A percentile compares a stretch with the other conserved stretches of the same genome.
phyloP scores from a whole-genome alignment of 2,888 invertebrate genomes.

The Pocota personata region DNA sequence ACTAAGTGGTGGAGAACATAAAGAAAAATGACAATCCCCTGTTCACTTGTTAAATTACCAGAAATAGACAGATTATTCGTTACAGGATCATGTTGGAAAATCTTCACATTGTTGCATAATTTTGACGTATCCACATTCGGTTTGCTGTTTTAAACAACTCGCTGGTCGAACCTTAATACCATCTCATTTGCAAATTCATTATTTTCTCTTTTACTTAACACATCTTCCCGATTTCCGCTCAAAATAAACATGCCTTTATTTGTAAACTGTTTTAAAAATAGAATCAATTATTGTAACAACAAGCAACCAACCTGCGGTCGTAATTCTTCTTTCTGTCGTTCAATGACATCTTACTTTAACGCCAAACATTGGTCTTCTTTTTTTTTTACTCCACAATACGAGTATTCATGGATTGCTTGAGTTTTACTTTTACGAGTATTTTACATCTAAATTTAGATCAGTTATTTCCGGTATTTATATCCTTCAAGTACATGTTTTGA shows the following conservation, averaged over 20 bases:
- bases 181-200: background rate
- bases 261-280: constrained; percentile 5
- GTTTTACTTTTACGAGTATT: background rate
- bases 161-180: background rate
- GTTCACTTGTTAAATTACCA: too few relatives aligned
- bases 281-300: background rate
- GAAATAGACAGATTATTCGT: too few relatives aligned
- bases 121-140: too few relatives aligned
- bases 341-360: constrained; percentile 14
- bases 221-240: background rate
- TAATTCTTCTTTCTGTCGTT: constrained; percentile 2
- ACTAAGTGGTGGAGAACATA: too few relatives aligned
- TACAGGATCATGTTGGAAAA: too few relatives aligned
- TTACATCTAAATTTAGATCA: constrained; percentile 33
- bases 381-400: background rate
- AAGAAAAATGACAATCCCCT: too few relatives aligned
- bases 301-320: constrained; percentile 8
- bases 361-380: background rate
- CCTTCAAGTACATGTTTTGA: constrained; percentile 3
- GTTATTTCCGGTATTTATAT: constrained; percentile 35
- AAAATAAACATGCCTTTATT: background rate
- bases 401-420: background rate
- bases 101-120: too few relatives aligned
- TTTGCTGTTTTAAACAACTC: too few relatives aligned
- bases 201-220: background rate